phyloP scores from a whole-genome alignment of 2,113 vertebrate genomes.

The Triplophysa siluroides region DNA sequence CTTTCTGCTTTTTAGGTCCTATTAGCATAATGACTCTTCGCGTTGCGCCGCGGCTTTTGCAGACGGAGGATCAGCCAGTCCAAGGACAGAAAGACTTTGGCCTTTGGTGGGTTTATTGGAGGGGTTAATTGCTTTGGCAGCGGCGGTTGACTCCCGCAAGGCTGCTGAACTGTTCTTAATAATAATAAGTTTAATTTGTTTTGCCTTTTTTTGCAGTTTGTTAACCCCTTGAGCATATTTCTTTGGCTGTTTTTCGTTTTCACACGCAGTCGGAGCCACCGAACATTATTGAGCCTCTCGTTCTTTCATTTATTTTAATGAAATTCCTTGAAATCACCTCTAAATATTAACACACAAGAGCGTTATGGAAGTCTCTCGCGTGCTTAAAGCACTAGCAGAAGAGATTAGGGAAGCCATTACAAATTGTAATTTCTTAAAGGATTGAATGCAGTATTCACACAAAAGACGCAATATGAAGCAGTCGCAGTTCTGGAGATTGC shows the following conservation, averaged over 20 bases:
- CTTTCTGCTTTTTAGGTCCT: conserved; percentile 29
- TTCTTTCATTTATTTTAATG: conserved; percentile 4
- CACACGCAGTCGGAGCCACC: conserved; percentile 10
- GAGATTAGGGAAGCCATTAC: background rate
- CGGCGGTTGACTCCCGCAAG: background rate
- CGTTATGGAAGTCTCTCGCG: background rate
- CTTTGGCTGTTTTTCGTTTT: conserved; percentile 39
- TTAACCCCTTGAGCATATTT: conserved; percentile 32
- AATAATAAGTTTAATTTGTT: background rate
- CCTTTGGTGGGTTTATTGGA: conserved; percentile 22
- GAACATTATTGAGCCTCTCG: conserved; percentile 31
- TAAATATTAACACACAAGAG: conserved; percentile 6
- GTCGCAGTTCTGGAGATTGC: background rate
- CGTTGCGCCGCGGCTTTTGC: background rate
- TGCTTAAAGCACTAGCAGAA: conserved; percentile 8
- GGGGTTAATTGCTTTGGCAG: conserved; percentile 39
- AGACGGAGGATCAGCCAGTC: conserved; percentile 26
- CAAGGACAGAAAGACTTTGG: background rate
- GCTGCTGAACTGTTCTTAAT: conserved; percentile 13
- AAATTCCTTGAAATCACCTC: conserved; percentile 26
- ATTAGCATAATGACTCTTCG: conserved; percentile 50
- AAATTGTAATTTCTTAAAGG: background rate
- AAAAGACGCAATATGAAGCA: background rate
- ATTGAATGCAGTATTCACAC: background rate
- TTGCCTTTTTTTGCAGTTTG: conserved; percentile 23